Evolutionary conservation across 1,140 invertebrate genomes (phyloP), one percentile per base, ranked within the genome.

Genomic region (Bombyx mori): DNA sequence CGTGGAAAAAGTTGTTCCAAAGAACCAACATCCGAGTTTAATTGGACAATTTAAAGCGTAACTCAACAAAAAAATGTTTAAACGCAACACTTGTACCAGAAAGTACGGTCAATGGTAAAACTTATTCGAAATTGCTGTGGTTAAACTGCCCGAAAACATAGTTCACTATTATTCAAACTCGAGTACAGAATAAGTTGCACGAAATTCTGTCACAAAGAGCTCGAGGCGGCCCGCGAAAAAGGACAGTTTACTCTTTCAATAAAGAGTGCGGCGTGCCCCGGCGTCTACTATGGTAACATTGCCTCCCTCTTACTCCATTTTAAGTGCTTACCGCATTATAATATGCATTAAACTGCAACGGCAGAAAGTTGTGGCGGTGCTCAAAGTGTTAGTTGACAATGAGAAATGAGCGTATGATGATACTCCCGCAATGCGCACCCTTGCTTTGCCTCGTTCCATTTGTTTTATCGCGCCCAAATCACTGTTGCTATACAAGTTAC

Each of bases 211-310:
- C 70, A 79, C 76, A 80, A 81, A 79, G 74, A 73, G 75, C 79
- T 62, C 66, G 66, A 76, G 75, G 77, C 75, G 71, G 75, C 69
- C 72, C 67, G 69, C 78, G 77, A 79, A 82, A 86, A 82, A 84
- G 77, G 81, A 83, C 81, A 82, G 77, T 82, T 86, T 84, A 79
- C 77, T 77, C 72, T 83, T 86, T 84, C 81, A 84, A 86, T 86
- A 81, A 82, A 82, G 81, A 82, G 73, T 66, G 66, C 62, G 68
- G 54, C 66, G 71, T 71, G 64, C 63, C 65, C 59, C 56, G 62
- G 68, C 60, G 72, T 73, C 69, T 71, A 69, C 69, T 66, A 69
- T 68, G 56, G 54, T 57, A 69, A 79, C 79, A 85, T 81, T 81
- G 65, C 77, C 69, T 73, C 66, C 68, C 73, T 69, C 67, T 75